Percentiles rank a stretch among this genome's conserved stretches.
Conservation (phyloP, 2,113 vertebrate genomes). For the Xenopus tropicalis region DNA sequence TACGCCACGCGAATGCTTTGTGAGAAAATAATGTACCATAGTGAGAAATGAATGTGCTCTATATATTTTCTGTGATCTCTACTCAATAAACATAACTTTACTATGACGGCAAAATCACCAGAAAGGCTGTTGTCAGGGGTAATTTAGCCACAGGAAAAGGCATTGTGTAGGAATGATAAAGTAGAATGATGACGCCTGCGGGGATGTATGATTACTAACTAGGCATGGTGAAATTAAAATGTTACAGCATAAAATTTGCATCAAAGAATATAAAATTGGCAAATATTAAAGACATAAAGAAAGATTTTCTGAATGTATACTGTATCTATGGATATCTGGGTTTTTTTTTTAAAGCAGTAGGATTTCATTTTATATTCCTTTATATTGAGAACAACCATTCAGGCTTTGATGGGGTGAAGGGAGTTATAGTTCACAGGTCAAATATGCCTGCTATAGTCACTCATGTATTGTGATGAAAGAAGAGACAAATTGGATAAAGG, state of each 20-base stretch:
- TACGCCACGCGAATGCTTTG: neutral
- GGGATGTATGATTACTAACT: conserved; percentile 3
- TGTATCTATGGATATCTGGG: no score
- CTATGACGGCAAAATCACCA: neutral
- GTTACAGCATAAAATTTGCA: neutral
- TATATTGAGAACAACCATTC: no score
- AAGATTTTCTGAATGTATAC: no score
- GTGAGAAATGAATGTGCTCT: neutral
- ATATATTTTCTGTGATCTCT: conserved; percentile 14
- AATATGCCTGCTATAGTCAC: no score
- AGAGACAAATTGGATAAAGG: no score
- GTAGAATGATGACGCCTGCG: conserved; percentile 8
- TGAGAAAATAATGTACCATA: neutral
- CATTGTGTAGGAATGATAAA: conserved; percentile 10
- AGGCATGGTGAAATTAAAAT: conserved; percentile 8
- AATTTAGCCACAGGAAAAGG: conserved; percentile 9
- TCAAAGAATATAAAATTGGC: neutral
- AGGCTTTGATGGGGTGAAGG: no score
- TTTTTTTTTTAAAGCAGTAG: no score
- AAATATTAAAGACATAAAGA: neutral
- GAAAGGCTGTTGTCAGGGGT: conserved; percentile 6
- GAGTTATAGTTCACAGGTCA: no score
- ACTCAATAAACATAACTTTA: neutral
- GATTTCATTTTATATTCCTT: no score
- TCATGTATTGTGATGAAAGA: no score